Percentiles rank a stretch among this genome's conserved stretches.
These are phyloP conservation scores for Phainopepla nitens DNA, from an alignment of 2,113 vertebrate species.

Conservation along the genomic window DNA sequence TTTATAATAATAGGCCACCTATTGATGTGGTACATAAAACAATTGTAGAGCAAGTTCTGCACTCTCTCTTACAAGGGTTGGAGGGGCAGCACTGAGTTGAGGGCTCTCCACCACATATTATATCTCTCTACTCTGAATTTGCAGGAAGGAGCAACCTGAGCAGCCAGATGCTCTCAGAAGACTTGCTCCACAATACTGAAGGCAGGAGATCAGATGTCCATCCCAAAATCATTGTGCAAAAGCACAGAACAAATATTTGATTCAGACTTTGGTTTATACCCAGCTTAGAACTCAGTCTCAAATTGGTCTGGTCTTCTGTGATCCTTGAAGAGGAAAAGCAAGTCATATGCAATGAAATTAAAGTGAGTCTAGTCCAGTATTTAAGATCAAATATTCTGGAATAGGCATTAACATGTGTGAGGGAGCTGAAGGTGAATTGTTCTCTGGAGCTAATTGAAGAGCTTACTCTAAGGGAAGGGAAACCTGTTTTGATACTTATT, in stretches of 20 bases:
- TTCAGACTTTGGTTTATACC: not conserved
- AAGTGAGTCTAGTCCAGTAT: not conserved
- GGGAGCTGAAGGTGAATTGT: conserved; percentile 38
- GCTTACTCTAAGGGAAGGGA: conserved; percentile 23
- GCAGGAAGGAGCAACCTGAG: not conserved
- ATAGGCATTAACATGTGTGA: not conserved
- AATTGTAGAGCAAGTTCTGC: not conserved
- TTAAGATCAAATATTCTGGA: conserved; percentile 10
- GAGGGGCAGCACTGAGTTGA: not conserved
- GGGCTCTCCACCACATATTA: not conserved
- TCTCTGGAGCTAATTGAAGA: conserved; percentile 29
- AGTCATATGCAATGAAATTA: not conserved
- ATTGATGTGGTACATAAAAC: not conserved
- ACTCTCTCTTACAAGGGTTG: not conserved
- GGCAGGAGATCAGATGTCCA: not conserved
- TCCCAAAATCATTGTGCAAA: not conserved
- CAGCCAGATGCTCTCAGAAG: not conserved
- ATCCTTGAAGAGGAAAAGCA: not conserved
- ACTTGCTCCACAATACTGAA: not conserved
- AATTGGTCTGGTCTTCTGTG: not conserved
- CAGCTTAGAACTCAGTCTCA: not conserved
- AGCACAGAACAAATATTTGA: not conserved
- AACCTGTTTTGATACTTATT: conserved; percentile 50
- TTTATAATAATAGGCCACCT: not conserved
- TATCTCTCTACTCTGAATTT: not conserved